Base-by-base conservation (phyloP, 1,140 invertebrate genomes). In the Heliconius himera region DNA sequence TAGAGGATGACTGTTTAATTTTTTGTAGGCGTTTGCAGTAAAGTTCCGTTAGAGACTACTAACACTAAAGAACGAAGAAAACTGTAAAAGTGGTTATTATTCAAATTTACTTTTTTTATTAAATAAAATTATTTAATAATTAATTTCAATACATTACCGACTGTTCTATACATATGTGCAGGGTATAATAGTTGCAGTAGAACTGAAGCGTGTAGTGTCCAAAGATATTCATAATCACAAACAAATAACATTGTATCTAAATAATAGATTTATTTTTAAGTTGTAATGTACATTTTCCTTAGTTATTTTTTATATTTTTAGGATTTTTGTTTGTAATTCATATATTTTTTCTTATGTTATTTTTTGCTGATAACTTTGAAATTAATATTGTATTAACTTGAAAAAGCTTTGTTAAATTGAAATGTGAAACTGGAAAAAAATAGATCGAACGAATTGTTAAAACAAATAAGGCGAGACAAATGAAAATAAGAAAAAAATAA, bases 161-260 rank as follows among this genome's bases (percentile, higher is more conserved):
- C 26, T 26, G 60, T 66, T 86, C 80, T 82, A 86, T 83, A 85
- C 81, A 84, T 87, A 85, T 84, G 86, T 87, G 86, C 86, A 87
- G 86, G 86, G 86, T 87, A 87, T 87, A 87, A 73, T 84, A 74
- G 74, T 84, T 84, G 83, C 70, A 29, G 79, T 84, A 83, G 83
- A 78, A 75, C 75, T 36, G 78, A 81, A 66, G 51, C 60, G 60
- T 77, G 51, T 41, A 78, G 73, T 81, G 73, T 79, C 82, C 84
- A 83, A 85, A 85, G 82, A 83, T 81, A 83, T 78, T 72, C 60
- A 29, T 66, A 66, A 66, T 66, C 56, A 78, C 60, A 66, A 66
- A 66, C 26, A 66, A 66, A 22, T 26, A 22, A 66, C 60, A 29
- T 66, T 66, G 60, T 66, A 66, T 66, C 26, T 46, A 26, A 66